phyloP scores from a whole-genome alignment of 1,140 invertebrate genomes.

The Pinna nobilis region DNA sequence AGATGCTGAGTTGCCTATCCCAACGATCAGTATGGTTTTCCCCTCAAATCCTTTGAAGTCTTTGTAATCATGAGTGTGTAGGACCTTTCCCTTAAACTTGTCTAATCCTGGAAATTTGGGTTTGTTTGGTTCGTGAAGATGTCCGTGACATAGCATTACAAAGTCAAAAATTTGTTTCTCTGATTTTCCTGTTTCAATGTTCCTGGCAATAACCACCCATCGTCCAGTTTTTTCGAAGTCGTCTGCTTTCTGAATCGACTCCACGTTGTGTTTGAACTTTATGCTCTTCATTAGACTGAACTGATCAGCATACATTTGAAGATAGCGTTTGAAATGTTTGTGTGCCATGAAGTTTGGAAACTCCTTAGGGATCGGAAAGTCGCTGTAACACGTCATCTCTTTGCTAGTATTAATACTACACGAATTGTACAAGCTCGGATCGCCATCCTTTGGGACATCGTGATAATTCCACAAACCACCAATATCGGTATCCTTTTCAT shows the following conservation, averaged over 20 bases:
- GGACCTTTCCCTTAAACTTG: constrained; percentile 74
- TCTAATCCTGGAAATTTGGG: constrained; percentile 68
- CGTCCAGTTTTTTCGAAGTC: constrained; percentile 33
- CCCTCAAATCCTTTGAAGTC: constrained; percentile 69
- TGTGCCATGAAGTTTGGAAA: constrained; percentile 76
- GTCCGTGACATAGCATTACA: constrained; percentile 66
- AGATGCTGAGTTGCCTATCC: constrained; percentile 77
- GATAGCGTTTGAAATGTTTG: constrained; percentile 70
- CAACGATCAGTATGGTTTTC: constrained; percentile 75
- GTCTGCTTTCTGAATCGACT: constrained; percentile 26
- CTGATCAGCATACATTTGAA: constrained; percentile 70
- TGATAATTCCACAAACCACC: constrained; percentile 69
- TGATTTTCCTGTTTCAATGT: constrained; percentile 9
- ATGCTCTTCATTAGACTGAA: constrained; percentile 69
- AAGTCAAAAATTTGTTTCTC: constrained; percentile 63
- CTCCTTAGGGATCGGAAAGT: constrained; percentile 76
- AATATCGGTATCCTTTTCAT: constrained; percentile 69
- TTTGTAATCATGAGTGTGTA: constrained; percentile 76
- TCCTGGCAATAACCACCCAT: constrained; percentile 38
- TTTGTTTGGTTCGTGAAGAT: constrained; percentile 67
- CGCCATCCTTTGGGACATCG: constrained; percentile 33
- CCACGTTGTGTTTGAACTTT: constrained; percentile 40
- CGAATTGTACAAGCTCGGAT: constrained; percentile 64
- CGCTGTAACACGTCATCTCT: constrained; percentile 76
- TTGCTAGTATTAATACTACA: constrained; percentile 77